These are phyloP conservation scores for Patella pellucida DNA, from an alignment of 2,888 invertebrate species.

Conservation along the genomic window DNA sequence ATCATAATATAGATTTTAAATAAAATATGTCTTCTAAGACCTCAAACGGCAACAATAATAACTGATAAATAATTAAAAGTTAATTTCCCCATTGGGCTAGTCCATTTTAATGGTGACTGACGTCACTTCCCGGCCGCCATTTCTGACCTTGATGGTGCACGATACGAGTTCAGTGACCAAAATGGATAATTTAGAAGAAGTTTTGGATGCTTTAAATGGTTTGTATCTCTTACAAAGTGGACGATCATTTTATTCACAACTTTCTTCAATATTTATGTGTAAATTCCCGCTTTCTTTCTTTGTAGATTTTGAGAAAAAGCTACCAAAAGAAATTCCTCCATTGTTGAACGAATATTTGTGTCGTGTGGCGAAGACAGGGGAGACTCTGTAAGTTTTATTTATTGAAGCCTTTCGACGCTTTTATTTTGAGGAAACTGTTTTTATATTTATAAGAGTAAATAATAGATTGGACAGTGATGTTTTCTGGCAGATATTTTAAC, in stretches of 20 bases:
- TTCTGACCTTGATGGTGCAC: conserved; percentile 46
- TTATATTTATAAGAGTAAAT: too few species aligned
- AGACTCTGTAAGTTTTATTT: conserved; percentile 78
- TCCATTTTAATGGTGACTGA: conserved; percentile 15
- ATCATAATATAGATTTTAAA: neutral
- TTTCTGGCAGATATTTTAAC: neutral
- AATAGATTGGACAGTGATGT: too few species aligned
- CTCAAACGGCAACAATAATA: neutral
- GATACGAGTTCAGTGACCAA: conserved; percentile 28
- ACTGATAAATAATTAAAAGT: neutral
- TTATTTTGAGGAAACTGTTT: too few species aligned
- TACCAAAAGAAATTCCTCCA: conserved; percentile 86
- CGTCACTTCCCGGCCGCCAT: conserved; percentile 53
- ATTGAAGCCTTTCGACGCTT: too few species aligned
- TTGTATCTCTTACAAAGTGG: conserved; percentile 25
- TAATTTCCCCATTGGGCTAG: neutral
- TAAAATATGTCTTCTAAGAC: neutral
- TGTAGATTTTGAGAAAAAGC: conserved; percentile 75
- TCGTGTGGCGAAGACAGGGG: conserved; percentile 93
- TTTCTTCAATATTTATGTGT: neutral
- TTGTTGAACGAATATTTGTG: conserved; percentile 90
- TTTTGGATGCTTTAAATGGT: conserved; percentile 61
- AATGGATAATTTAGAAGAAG: conserved; percentile 66
- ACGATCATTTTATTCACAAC: neutral
- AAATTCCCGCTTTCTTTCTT: conserved; percentile 26